A percentile compares a stretch with the other conserved stretches of the same genome.
These are phyloP conservation scores for Symphodus melops DNA, from an alignment of 2,113 vertebrate genomes.

Conservation along the genomic window DNA sequence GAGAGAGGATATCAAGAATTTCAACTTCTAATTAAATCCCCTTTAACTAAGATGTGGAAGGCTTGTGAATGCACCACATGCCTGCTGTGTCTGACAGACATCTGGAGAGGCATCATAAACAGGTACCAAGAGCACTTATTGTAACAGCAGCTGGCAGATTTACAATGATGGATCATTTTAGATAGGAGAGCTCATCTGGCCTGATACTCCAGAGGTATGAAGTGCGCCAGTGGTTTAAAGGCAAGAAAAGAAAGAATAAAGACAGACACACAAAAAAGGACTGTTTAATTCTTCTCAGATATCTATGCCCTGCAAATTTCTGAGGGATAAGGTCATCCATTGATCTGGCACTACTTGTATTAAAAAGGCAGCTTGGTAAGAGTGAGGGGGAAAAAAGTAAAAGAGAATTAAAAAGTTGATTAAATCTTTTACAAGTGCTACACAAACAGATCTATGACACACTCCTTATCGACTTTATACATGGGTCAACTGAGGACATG, in stretches of 20 bases:
- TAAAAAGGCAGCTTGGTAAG: conserved; percentile 5
- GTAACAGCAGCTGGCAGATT: conserved; percentile 66
- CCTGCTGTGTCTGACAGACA: conserved; percentile 46
- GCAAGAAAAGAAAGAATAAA: conserved; percentile 25
- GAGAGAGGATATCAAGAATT: not conserved
- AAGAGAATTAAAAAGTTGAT: not conserved
- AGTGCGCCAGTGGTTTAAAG: conserved; percentile 48
- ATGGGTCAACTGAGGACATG: not conserved
- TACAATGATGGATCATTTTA: conserved; percentile 61
- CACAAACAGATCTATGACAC: conserved; percentile 3
- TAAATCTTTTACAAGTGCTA: conserved; percentile 6
- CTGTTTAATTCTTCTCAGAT: conserved; percentile 22
- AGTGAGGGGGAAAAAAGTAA: conserved; percentile 6
- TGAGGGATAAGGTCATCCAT: conserved; percentile 31
- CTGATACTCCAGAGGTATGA: conserved; percentile 54
- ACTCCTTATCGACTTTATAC: conserved; percentile 11
- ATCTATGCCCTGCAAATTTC: conserved; percentile 6
- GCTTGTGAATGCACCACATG: conserved; percentile 35
- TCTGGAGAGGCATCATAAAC: conserved; percentile 61
- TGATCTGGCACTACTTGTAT: conserved; percentile 15
- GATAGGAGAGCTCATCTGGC: conserved; percentile 44
- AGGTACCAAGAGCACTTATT: conserved; percentile 58
- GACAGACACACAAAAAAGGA: conserved; percentile 12
- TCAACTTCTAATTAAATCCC: conserved; percentile 4
- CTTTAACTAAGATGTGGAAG: conserved; percentile 23